These are phyloP conservation scores for Acanthoscelides obtectus DNA, from an alignment of 2,888 invertebrate species.

Conservation along the genomic window DNA sequence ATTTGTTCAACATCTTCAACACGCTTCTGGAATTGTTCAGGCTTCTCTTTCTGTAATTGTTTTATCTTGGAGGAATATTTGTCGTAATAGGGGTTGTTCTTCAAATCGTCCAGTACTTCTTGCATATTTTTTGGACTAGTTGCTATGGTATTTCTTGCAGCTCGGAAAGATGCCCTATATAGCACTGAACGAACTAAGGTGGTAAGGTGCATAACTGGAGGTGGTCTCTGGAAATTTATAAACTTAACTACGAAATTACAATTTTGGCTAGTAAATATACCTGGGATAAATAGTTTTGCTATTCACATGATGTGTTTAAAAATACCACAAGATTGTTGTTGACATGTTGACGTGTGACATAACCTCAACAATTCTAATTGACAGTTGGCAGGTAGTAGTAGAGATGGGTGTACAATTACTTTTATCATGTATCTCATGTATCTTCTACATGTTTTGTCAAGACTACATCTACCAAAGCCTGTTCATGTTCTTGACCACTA, in stretches of 20 bases:
- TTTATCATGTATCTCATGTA: too few relatives aligned
- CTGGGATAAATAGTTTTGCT: too few relatives aligned
- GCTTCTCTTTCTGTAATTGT: conserved; percentile 66
- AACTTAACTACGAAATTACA: too few relatives aligned
- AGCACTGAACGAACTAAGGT: conserved; percentile 27
- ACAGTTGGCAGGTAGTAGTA: neutral
- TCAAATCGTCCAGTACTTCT: conserved; percentile 53
- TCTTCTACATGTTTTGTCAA: too few relatives aligned
- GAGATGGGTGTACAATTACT: neutral
- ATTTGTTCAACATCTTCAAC: conserved; percentile 52
- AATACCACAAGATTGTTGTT: neutral
- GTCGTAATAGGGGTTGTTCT: conserved; percentile 72
- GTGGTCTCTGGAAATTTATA: neutral
- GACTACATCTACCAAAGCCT: neutral
- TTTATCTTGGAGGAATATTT: conserved; percentile 78
- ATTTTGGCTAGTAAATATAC: too few relatives aligned
- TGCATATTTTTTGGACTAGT: conserved; percentile 46
- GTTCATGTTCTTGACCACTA: too few relatives aligned
- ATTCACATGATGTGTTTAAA: neutral
- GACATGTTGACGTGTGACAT: neutral
- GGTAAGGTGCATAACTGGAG: conserved; percentile 27
- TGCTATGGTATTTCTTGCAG: conserved; percentile 36
- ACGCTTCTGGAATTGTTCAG: conserved; percentile 66
- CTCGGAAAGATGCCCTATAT: conserved; percentile 25
- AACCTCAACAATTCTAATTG: neutral